These are phyloP conservation scores for Ylistrum balloti DNA, from an alignment of 1,140 invertebrate species.

Conservation along the genomic window DNA sequence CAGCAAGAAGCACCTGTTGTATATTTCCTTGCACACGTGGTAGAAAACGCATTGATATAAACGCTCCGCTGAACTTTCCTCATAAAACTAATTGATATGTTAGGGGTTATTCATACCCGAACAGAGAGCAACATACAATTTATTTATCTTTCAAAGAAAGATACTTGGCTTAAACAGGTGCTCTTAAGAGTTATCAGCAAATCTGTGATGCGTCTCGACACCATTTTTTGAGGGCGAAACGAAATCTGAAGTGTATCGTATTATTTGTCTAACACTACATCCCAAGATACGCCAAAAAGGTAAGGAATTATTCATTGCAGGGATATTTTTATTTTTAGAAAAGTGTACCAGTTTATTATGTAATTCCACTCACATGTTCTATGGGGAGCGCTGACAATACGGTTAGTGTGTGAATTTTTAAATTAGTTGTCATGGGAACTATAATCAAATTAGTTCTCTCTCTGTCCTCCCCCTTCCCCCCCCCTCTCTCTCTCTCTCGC, in stretches of 20 bases:
- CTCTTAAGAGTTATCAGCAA: not conserved
- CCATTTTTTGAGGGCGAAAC: slow-evolving; percentile 2
- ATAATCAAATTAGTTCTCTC: too few relatives aligned
- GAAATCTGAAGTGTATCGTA: not conserved
- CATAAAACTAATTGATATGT: slow-evolving; percentile 36
- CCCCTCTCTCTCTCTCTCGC: too few relatives aligned
- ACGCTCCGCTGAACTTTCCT: slow-evolving; percentile 10
- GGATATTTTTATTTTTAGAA: too few relatives aligned
- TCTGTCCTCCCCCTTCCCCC: too few relatives aligned
- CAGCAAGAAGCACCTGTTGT: slow-evolving; percentile 20
- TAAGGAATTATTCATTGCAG: not conserved
- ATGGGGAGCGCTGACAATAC: too few relatives aligned
- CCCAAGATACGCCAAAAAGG: not conserved
- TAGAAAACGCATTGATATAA: slow-evolving; percentile 20
- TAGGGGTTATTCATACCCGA: not conserved
- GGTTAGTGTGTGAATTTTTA: too few relatives aligned
- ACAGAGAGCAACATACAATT: not conserved
- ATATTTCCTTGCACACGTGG: not conserved
- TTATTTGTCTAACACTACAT: not conserved
- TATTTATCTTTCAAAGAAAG: not conserved
- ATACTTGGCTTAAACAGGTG: not conserved
- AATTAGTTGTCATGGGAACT: too few relatives aligned
- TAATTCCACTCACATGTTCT: too few relatives aligned
- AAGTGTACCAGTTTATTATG: too few relatives aligned
- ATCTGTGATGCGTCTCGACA: not conserved